phyloP scores from a whole-genome alignment of 35 echinoderm and acorn worm species.

The Eucidaris tribuloides region DNA sequence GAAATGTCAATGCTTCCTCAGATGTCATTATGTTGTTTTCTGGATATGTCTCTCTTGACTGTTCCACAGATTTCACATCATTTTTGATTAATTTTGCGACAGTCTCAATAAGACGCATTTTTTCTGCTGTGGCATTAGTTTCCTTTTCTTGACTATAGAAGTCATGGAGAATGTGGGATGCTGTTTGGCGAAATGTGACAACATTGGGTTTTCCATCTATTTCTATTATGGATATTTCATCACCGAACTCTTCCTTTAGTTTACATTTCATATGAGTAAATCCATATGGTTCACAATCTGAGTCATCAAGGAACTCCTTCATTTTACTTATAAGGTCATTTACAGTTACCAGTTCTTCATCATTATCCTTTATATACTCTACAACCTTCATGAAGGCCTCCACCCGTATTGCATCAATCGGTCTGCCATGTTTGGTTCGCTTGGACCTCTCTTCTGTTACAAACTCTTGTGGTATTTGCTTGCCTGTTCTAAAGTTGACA shows the following conservation, averaged over 20 bases:
- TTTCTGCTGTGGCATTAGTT: not conserved
- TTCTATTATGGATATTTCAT: constrained; percentile 44
- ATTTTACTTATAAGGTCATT: constrained; percentile 49
- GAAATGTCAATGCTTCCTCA: not conserved
- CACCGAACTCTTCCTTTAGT: constrained; percentile 30
- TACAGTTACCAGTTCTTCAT: constrained; percentile 59
- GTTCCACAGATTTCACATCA: constrained; percentile 32
- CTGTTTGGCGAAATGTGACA: constrained; percentile 32
- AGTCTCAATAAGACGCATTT: constrained; percentile 35
- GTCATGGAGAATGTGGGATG: constrained; percentile 36
- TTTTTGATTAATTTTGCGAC: constrained; percentile 35
- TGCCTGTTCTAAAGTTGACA: constrained; percentile 11
- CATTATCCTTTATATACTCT: constrained; percentile 36
- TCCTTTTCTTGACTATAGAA: constrained; percentile 23
- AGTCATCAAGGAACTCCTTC: not conserved
- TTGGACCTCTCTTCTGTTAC: not conserved
- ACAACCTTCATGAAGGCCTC: constrained; percentile 16
- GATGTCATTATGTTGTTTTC: constrained; percentile 23
- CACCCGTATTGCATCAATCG: not conserved
- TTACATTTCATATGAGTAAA: constrained; percentile 36
- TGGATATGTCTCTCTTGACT: constrained; percentile 9
- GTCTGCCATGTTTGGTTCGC: constrained; percentile 7
- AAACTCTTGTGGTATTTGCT: not conserved
- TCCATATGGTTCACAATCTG: not conserved
- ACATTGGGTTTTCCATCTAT: constrained; percentile 45